phyloP scores from a whole-genome alignment of 2,888 invertebrate genomes.

The Sicus ferrugineus region DNA sequence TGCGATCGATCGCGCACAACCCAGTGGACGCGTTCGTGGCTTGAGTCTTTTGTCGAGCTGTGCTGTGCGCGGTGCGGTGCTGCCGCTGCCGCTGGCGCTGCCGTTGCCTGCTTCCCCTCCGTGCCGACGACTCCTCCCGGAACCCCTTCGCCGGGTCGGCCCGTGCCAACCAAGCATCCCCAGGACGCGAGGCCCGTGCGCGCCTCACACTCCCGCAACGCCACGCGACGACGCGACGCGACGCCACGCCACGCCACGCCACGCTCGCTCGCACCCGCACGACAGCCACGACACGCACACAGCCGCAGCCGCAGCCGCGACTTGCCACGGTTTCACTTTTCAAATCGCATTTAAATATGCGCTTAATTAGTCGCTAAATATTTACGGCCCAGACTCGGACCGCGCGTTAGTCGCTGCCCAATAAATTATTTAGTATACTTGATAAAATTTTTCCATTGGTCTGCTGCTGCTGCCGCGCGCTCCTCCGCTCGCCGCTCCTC shows the following conservation, averaged over 20 bases:
- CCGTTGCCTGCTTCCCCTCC: not conserved
- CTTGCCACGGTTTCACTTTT: slow-evolving; percentile 54
- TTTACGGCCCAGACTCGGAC: slow-evolving; percentile 11
- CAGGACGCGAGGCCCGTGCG: too few relatives aligned
- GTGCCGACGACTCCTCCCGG: not conserved
- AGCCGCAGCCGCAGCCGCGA: not conserved
- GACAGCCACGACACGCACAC: slow-evolving; percentile 4
- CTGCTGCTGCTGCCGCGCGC: slow-evolving; percentile 11
- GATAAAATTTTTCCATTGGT: slow-evolving; percentile 45
- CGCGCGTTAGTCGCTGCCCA: slow-evolving; percentile 43
- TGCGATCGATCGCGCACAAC: slow-evolving; percentile 27
- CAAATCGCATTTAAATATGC: slow-evolving; percentile 54
- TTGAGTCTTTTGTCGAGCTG: slow-evolving; percentile 55
- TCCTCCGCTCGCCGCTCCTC: not conserved
- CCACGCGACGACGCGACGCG: too few relatives aligned
- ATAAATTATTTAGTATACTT: slow-evolving; percentile 48
- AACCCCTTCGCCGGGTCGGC: not conserved
- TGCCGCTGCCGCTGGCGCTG: not conserved
- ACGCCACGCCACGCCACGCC: not conserved
- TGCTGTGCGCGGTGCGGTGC: not conserved
- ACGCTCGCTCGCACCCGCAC: not conserved
- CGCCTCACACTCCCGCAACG: too few relatives aligned
- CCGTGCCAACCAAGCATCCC: not conserved
- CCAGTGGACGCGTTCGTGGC: slow-evolving; percentile 50
- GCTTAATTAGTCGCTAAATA: slow-evolving; percentile 52